These are phyloP conservation scores for Perognathus longimembris DNA, from an alignment of 2,113 vertebrate species.

Conservation along the genomic window DNA sequence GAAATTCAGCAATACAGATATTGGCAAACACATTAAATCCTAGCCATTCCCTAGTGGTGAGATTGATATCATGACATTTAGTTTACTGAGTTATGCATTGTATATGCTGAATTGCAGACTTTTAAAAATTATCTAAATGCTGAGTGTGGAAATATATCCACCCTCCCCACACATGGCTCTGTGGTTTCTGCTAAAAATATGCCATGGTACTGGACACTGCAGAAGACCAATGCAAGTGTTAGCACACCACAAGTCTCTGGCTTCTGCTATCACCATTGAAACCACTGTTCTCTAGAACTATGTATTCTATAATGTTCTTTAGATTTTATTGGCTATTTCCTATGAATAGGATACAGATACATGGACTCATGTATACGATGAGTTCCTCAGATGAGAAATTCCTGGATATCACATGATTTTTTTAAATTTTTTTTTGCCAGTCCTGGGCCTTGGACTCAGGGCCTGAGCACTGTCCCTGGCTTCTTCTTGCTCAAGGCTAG, in stretches of 20 bases:
- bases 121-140: not conserved
- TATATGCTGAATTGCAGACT: not conserved
- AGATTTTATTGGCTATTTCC: not conserved
- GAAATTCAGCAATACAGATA: not conserved
- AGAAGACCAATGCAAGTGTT: not conserved
- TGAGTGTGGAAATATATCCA: not conserved
- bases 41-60: not conserved
- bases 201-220: not conserved
- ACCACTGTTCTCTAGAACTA: not conserved
- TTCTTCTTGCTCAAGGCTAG: too few relatives aligned
- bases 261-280: not conserved
- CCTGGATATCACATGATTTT: not conserved
- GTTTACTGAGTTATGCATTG: not conserved
- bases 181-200: not conserved
- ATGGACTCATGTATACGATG: not conserved
- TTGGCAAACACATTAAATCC: not conserved
- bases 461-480: too few relatives aligned
- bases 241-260: not conserved
- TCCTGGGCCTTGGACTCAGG: too few relatives aligned
- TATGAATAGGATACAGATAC: not conserved
- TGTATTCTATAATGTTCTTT: conserved; percentile 1
- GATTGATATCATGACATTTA: not conserved
- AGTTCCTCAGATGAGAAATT: not conserved
- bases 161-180: not conserved
- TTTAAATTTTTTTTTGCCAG: too few relatives aligned